A percentile compares a stretch with the other conserved stretches of the same genome.
Evolutionary conservation across 2,113 vertebrate genomes (phyloP).

Genomic region (Isurus oxyrinchus): DNA sequence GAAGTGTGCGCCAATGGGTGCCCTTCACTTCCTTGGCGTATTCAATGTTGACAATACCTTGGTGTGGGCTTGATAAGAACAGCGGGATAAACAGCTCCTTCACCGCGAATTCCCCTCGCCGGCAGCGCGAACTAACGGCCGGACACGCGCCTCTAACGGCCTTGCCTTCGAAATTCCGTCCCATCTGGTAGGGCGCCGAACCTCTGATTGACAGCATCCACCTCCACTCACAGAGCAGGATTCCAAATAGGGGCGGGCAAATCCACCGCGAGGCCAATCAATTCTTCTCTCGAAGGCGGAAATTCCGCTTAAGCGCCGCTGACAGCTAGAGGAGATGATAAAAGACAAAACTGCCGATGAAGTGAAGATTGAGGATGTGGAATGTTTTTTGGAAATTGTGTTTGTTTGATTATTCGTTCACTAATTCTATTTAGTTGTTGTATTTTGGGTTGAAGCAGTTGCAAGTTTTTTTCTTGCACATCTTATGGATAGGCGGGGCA

Average conservation of each 20-base stretch:
- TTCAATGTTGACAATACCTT: neutral
- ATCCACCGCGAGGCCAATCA: neutral
- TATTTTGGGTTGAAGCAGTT: neutral
- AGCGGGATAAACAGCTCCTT: neutral
- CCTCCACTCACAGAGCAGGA: neutral
- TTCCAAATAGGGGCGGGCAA: neutral
- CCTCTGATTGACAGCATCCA: neutral
- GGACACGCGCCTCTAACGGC: neutral
- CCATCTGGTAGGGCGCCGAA: neutral
- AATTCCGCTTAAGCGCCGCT: neutral
- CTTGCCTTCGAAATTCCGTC: neutral
- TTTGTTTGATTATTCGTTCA: neutral
- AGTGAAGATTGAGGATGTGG: neutral
- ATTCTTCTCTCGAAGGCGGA: neutral
- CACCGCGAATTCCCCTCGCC: neutral
- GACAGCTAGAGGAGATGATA: neutral
- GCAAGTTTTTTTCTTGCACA: neutral
- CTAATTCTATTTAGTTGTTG: neutral
- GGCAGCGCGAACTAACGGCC: neutral
- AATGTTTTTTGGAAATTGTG: neutral
- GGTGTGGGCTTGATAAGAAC: neutral
- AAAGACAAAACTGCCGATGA: neutral
- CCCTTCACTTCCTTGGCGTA: neutral
- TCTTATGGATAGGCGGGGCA: neutral
- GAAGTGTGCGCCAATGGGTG: neutral